Evolutionary conservation across 92 coral and sea anemone species (phyloP).

Genomic region (Zoanthus gigantus): DNA sequence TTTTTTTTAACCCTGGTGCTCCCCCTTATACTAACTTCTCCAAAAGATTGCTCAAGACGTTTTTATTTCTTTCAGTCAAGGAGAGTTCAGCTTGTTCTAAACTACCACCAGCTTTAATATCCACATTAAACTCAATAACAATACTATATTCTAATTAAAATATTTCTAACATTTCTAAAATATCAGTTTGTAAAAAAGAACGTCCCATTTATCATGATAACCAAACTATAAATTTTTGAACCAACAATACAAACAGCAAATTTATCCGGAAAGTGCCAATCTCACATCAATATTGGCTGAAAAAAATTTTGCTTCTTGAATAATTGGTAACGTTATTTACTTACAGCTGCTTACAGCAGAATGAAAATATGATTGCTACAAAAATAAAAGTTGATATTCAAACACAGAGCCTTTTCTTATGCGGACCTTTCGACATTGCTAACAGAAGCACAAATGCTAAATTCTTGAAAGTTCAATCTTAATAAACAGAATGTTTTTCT

Average conservation of each 20-base stretch:
- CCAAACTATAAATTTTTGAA: neutral
- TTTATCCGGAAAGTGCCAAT: conserved; percentile 1
- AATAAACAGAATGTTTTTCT: neutral
- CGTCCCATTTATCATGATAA: conserved; percentile 6
- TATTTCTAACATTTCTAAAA: conserved; percentile 8
- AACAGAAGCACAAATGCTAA: neutral
- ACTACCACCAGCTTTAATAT: too few species aligned
- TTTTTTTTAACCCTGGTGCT: neutral
- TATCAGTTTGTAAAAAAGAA: conserved; percentile 10
- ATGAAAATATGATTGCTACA: conserved; percentile 6
- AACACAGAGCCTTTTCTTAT: neutral
- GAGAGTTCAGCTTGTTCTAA: too few species aligned
- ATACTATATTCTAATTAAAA: neutral
- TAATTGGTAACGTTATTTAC: conserved; percentile 13
- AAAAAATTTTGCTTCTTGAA: conserved; percentile 1
- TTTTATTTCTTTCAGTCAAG: too few species aligned
- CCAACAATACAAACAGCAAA: conserved; percentile 14
- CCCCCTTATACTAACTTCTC: too few species aligned
- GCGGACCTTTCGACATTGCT: neutral
- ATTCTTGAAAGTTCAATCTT: neutral
- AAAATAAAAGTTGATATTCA: conserved; percentile 8
- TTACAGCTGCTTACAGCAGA: conserved; percentile 3
- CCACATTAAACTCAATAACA: too few species aligned
- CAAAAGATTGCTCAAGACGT: too few species aligned
- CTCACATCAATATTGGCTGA: neutral